Evolutionary conservation across 2,888 invertebrate species (phyloP).

Genomic region (Priocnemis perturbator): DNA sequence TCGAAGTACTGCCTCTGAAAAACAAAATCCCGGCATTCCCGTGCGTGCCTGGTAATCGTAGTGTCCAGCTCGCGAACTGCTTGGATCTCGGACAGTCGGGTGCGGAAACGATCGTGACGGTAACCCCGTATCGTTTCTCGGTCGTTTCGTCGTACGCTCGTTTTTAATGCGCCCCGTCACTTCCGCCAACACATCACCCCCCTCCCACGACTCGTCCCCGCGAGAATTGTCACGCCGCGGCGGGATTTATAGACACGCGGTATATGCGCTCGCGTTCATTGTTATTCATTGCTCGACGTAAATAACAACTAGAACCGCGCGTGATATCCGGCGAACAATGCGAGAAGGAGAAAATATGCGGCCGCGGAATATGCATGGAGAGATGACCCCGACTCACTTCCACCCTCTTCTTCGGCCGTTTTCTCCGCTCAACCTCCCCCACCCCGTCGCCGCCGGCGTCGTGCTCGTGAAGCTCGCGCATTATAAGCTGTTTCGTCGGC

Average conservation of each 20-base stretch:
- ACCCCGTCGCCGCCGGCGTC: neutral
- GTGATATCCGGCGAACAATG: conserved; percentile 58
- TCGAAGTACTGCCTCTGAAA: too few relatives aligned
- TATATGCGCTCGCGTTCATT: conserved; percentile 52
- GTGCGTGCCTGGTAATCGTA: too few relatives aligned
- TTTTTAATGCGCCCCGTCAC: conserved; percentile 34
- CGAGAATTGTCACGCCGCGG: conserved; percentile 52
- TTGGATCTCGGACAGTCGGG: too few relatives aligned
- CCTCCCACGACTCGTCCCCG: conserved; percentile 17
- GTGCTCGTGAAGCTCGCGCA: neutral
- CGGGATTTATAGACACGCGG: conserved; percentile 56
- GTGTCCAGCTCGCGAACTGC: too few relatives aligned
- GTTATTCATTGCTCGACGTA: conserved; percentile 62
- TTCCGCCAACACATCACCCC: neutral
- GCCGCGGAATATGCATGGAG: conserved; percentile 42
- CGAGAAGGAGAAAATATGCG: conserved; percentile 49
- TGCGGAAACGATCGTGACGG: conserved; percentile 16
- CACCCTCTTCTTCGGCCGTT: neutral
- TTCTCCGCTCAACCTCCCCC: neutral
- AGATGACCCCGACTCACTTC: conserved; percentile 21
- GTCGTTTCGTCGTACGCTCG: conserved; percentile 20
- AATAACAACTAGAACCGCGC: conserved; percentile 55
- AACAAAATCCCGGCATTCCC: too few relatives aligned
- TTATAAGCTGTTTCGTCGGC: neutral
- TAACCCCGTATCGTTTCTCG: conserved; percentile 18